Evolutionary conservation across 2,797 vertebrate species (phyloP).

Genomic region (Notamacropus eugenii): DNA sequence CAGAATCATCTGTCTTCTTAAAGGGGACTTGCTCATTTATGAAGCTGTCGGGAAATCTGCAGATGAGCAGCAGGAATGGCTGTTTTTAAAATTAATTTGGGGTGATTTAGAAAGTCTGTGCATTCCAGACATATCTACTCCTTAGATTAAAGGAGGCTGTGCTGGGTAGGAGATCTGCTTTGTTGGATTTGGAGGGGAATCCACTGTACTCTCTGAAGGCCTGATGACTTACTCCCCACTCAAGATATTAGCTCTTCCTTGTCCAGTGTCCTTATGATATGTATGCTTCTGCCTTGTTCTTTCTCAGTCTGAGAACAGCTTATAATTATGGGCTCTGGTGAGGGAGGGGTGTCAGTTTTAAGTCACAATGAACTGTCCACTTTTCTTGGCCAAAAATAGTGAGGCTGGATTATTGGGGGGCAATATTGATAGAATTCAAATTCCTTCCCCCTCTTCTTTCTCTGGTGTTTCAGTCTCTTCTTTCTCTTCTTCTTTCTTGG

Average conservation of each 20-base stretch:
- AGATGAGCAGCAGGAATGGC: conserved; percentile 71
- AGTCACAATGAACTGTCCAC: background rate
- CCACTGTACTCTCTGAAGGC: background rate
- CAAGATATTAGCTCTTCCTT: background rate
- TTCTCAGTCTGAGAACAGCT: background rate
- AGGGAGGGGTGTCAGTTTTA: background rate
- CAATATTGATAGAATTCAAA: background rate
- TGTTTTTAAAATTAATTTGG: conserved; percentile 78
- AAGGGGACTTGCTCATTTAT: conserved; percentile 83
- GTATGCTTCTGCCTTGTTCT: background rate
- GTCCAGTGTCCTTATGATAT: background rate
- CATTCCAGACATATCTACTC: background rate
- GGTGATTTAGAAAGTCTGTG: conserved; percentile 75
- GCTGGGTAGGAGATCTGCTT: rapidly evolving
- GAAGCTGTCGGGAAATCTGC: conserved; percentile 82
- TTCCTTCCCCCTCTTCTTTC: background rate
- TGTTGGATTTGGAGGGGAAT: background rate
- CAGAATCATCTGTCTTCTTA: conserved; percentile 84
- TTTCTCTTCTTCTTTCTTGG: background rate
- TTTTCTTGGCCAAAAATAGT: background rate
- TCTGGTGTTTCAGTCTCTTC: background rate
- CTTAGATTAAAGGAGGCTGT: rapidly evolving
- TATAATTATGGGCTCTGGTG: background rate
- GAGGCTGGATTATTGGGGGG: background rate
- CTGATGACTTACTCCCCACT: background rate